Base-by-base conservation (phyloP, 2,888 invertebrate species). In the Arenicola marina region DNA sequence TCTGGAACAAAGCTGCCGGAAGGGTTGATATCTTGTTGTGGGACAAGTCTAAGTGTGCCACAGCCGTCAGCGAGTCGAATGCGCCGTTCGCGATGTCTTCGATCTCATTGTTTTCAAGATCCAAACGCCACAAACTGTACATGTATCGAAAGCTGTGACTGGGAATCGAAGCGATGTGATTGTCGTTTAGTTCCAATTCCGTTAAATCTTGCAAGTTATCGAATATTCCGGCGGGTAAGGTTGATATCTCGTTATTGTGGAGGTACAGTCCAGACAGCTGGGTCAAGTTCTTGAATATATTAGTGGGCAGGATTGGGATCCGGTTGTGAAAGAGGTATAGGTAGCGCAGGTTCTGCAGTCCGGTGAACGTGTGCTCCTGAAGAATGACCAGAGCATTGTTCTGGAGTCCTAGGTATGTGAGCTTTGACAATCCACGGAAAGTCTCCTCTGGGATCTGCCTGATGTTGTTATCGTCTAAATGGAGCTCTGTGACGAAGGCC, bases 381-480 rank as follows among this genome's bases (percentile, higher is more conserved):
- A 68, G 43, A 3, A 7, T 51, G 21, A 32, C 28, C 21, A 68
- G 60, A n/a, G 21, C 55, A 44, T 68, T 68, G 48, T 66, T 68
- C 43, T 68, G 65, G 11, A 68, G 63, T 4, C 68, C 68, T 24
- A 68, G 55, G 44, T 66, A 68, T 28, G 11, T 51, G 29, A 63
- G 57, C 4, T 51, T 48, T n/a, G 7, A 4, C 24, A 68, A 44
- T 1, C 51, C 43, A 15, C 31, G 21, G 61, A 68, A 67, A 11
- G 59, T 51, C 2, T 28, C 21, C 4, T 11, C 24, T 4, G 60
- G 60, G n/a, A 67, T 24, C 7, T 31, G 7, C 38, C 29, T 38
- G 34, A 67, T 59, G 29, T 54, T 48, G 29, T 65, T 67, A 32
- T 65, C 67, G 43, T 67, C 67, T 26, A 67, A 54, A 43, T 67